phyloP scores from a whole-genome alignment of 2,113 vertebrate species.

The Oxygymnocypris stewartii region DNA sequence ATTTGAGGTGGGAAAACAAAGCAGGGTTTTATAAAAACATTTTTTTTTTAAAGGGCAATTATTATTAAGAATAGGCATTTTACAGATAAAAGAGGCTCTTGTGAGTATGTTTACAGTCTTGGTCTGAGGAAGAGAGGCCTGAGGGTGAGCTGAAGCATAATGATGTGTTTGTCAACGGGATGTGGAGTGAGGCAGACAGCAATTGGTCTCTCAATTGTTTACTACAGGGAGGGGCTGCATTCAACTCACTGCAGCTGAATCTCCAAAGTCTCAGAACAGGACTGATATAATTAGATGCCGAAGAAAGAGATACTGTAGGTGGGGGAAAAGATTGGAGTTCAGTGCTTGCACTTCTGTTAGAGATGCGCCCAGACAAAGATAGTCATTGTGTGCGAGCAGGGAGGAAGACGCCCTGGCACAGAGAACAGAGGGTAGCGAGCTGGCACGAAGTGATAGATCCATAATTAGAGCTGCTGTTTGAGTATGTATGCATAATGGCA shows the following conservation, averaged over 20 bases:
- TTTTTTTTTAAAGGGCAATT: background rate
- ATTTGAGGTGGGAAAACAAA: constrained; percentile 41
- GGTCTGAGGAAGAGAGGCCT: constrained; percentile 23
- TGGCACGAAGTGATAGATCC: constrained; percentile 56
- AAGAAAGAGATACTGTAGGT: constrained; percentile 42
- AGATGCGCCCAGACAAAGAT: constrained; percentile 27
- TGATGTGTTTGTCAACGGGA: constrained; percentile 39
- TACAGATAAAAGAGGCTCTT: background rate
- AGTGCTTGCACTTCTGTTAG: background rate
- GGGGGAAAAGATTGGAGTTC: constrained; percentile 19
- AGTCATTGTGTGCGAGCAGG: constrained; percentile 56
- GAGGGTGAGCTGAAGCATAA: constrained; percentile 18
- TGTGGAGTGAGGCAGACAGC: constrained; percentile 33
- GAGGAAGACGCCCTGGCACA: constrained; percentile 44
- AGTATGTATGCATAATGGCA: constrained; percentile 40
- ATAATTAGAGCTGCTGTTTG: constrained; percentile 68
- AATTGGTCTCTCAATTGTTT: constrained; percentile 38
- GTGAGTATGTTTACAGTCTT: constrained; percentile 29
- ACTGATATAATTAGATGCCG: constrained; percentile 30
- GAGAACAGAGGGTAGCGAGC: constrained; percentile 37
- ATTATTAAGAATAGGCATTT: constrained; percentile 39
- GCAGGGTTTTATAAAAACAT: constrained; percentile 32
- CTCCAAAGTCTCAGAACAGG: background rate
- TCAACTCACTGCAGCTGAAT: background rate
- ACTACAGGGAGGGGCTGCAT: background rate